A percentile compares a stretch with the other conserved stretches of the same genome.
Conservation (phyloP, 2,888 invertebrate genomes). For the Choreutis nemorana region DNA sequence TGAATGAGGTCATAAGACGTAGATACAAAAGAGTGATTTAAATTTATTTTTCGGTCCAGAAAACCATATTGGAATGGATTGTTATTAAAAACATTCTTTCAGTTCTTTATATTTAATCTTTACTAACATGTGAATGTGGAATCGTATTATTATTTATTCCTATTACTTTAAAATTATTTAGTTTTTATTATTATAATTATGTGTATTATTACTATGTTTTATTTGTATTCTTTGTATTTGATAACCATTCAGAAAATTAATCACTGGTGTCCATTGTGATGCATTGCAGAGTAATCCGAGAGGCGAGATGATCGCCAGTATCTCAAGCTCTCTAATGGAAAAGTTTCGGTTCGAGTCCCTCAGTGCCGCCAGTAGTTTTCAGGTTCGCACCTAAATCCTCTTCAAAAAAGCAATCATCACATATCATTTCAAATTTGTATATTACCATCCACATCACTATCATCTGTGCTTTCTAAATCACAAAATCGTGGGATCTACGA, state of each 20-base stretch:
- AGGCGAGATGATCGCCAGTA: conserved; percentile 85
- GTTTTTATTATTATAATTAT: neutral
- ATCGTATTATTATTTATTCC: too few relatives aligned
- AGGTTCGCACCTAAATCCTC: conserved; percentile 66
- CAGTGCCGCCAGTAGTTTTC: conserved; percentile 77
- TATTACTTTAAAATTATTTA: neutral
- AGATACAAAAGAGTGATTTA: too few relatives aligned
- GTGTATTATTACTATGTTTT: conserved; percentile 12
- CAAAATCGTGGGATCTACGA: neutral
- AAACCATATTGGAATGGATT: too few relatives aligned
- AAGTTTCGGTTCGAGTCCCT: conserved; percentile 82
- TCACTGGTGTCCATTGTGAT: too few relatives aligned
- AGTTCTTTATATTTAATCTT: too few relatives aligned
- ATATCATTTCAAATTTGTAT: conserved; percentile 6
- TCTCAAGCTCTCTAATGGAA: conserved; percentile 82
- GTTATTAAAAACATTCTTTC: too few relatives aligned
- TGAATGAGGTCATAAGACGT: too few relatives aligned
- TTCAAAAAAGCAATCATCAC: conserved; percentile 28
- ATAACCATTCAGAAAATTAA: too few relatives aligned
- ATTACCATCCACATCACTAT: neutral
- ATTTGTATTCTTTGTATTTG: conserved; percentile 9
- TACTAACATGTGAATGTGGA: too few relatives aligned
- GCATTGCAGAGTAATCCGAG: conserved; percentile 74
- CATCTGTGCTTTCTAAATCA: neutral
- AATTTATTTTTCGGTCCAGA: too few relatives aligned